phyloP scores from a whole-genome alignment of 2,113 vertebrate genomes.

The Pungitius pungitius region DNA sequence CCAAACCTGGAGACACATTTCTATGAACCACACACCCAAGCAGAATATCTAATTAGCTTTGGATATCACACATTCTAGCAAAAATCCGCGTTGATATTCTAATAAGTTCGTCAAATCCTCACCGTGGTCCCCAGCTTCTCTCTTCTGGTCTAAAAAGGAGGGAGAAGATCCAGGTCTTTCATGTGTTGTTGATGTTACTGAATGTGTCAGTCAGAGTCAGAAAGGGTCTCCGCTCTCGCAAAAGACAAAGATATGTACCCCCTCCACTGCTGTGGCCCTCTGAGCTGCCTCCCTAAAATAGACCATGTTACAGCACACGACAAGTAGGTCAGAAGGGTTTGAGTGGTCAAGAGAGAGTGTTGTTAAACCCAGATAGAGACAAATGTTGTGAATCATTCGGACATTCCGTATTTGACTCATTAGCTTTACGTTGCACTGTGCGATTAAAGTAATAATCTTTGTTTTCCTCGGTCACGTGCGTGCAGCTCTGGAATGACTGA shows the following conservation, averaged over 20 bases:
- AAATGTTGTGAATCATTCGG: constrained; percentile 2
- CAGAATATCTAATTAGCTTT: neutral
- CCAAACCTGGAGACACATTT: neutral
- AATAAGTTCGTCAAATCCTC: constrained; percentile 28
- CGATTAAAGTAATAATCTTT: constrained; percentile 2
- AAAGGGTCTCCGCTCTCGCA: constrained; percentile 44
- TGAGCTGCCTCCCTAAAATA: constrained; percentile 79
- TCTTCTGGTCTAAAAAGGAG: constrained; percentile 32
- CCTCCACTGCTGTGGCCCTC: constrained; percentile 49
- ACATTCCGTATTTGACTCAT: neutral
- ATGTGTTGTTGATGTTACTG: constrained; percentile 50
- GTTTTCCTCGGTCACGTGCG: constrained; percentile 33
- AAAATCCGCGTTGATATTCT: neutral
- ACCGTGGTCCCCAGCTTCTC: constrained; percentile 47
- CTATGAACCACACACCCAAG: neutral
- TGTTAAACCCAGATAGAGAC: constrained; percentile 12
- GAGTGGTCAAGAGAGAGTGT: constrained; percentile 4
- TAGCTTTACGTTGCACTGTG: neutral
- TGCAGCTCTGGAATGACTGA: constrained; percentile 46
- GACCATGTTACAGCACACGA: constrained; percentile 66
- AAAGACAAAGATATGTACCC: constrained; percentile 69
- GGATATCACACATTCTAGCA: neutral
- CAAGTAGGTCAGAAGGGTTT: constrained; percentile 65
- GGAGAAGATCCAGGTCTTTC: constrained; percentile 39
- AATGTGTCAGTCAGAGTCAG: constrained; percentile 19